Percentiles rank a stretch among this genome's conserved stretches.
Evolutionary conservation across 2,797 vertebrate genomes (phyloP).

Genomic region (Potorous gilbertii): DNA sequence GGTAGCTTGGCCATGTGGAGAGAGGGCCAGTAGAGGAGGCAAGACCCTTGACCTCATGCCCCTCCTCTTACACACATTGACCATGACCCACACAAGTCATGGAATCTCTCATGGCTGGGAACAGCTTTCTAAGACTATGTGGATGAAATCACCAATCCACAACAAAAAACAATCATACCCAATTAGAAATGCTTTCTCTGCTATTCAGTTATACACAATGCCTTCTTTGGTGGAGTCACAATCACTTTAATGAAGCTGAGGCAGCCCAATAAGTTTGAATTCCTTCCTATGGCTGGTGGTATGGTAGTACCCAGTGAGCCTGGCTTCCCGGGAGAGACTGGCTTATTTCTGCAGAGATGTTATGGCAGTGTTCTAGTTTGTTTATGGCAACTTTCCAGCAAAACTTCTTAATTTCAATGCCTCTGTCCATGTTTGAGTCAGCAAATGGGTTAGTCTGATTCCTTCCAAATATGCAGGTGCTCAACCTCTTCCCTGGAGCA

Average conservation of each 20-base stretch:
- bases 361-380: background rate
- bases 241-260: background rate
- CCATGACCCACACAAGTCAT: background rate
- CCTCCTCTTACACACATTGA: background rate
- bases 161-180: background rate
- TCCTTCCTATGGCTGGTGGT: background rate
- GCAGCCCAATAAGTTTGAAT: background rate
- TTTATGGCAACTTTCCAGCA: background rate
- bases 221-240: background rate
- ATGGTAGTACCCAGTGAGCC: too few species aligned
- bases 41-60: background rate
- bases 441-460: background rate
- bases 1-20: background rate
- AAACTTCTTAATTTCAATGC: background rate
- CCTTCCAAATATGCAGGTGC: background rate
- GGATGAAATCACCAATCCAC: background rate
- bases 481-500: background rate
- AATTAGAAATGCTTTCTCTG: background rate
- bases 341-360: background rate
- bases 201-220: accelerated
- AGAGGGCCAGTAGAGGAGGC: background rate
- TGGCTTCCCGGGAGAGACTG: background rate
- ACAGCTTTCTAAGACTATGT: too few species aligned
- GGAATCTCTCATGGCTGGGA: accelerated
- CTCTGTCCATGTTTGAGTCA: background rate